Percentiles rank a stretch among this genome's conserved stretches.
phyloP scores from a whole-genome alignment of 2,888 invertebrate genomes.

The Dromius quadrimaculatus region DNA sequence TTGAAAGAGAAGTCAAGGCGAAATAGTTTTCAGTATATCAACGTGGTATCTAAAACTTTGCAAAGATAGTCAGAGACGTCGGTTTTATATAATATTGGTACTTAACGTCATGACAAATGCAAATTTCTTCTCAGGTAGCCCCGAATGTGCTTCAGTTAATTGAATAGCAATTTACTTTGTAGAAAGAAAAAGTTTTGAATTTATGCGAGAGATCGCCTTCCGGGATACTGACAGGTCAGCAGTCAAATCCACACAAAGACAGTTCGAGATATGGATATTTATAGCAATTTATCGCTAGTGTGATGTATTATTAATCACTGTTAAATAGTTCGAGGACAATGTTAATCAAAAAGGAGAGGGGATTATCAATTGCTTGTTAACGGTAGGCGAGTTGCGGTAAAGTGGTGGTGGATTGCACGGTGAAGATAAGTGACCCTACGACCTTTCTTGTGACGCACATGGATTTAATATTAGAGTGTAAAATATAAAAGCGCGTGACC shows the following conservation, averaged over 20 bases:
- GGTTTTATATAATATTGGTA: too few species aligned
- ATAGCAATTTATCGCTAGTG: slow-evolving; percentile 49
- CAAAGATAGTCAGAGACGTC: too few species aligned
- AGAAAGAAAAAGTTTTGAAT: too few species aligned
- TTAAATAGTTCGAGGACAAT: slow-evolving; percentile 50
- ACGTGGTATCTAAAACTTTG: too few species aligned
- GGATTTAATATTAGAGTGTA: too few species aligned
- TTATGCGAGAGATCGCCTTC: slow-evolving; percentile 33
- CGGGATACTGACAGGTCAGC: slow-evolving; percentile 47
- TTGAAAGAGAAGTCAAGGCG: too few species aligned
- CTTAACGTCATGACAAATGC: too few species aligned
- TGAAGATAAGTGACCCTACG: slow-evolving; percentile 32
- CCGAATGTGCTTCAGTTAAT: too few species aligned
- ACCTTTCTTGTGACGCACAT: slow-evolving; percentile 45
- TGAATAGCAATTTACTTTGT: too few species aligned
- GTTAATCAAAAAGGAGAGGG: background rate
- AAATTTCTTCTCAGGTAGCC: too few species aligned
- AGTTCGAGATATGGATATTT: slow-evolving; percentile 41
- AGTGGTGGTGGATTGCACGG: slow-evolving; percentile 14
- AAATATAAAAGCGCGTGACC: too few species aligned
- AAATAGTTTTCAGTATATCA: background rate
- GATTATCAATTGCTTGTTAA: slow-evolving; percentile 37
- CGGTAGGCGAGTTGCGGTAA: slow-evolving; percentile 29
- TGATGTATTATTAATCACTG: slow-evolving; percentile 50
- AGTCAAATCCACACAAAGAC: slow-evolving; percentile 5